Evolutionary conservation across 2,113 vertebrate species (phyloP), one percentile per base, ranked within the genome.

Genomic region (Pseudorectes ferrugineus): DNA sequence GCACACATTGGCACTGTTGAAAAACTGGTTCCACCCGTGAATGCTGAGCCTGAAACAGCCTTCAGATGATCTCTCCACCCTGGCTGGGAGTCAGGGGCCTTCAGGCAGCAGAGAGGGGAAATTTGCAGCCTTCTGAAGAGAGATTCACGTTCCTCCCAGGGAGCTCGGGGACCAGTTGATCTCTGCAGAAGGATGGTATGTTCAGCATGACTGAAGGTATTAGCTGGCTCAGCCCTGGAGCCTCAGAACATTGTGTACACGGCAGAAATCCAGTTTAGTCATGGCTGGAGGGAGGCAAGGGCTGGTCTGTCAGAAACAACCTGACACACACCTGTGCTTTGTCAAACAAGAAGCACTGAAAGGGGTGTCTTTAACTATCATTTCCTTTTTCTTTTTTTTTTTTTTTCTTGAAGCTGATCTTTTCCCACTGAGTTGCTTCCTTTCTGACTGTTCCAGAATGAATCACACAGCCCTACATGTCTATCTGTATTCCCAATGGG

Each of bases 141-240:
- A 84, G 26, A 81, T 73, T 77, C n/a, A 6, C 1, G 1, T 90
- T 76, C 33, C 40, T 92, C 18, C 35, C 71, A 23, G 71, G 40
- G 82, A 89, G 58, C 58, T 23, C 0, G 0, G 67, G 89, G 81
- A 29, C 78, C 68, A 43, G 63, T 12, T 94, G 93, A 55, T 92
- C 75, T 59, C 75, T 86, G 5, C 68, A 80, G 78, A 58, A 36
- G 93, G 72, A 90, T 78, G 88, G 93, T 61, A 96, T 94, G 92
- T 95, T 96, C 95, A 92, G 95, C 88, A 92, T 83, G 89, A 78
- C 82, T 74, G 90, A 45, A 83, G 77, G 85, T 52, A 92, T 93
- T 63, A 88, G 78, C 88, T 94, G 85, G 59, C 93, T 94, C 68
- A 88, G 85, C 68, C 93, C 85, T 85, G 67, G 51, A 88, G 90